A percentile compares a stretch with the other conserved stretches of the same genome.
These are phyloP conservation scores for Cydia fagiglandana DNA, from an alignment of 1,140 invertebrate species.

Conservation along the genomic window DNA sequence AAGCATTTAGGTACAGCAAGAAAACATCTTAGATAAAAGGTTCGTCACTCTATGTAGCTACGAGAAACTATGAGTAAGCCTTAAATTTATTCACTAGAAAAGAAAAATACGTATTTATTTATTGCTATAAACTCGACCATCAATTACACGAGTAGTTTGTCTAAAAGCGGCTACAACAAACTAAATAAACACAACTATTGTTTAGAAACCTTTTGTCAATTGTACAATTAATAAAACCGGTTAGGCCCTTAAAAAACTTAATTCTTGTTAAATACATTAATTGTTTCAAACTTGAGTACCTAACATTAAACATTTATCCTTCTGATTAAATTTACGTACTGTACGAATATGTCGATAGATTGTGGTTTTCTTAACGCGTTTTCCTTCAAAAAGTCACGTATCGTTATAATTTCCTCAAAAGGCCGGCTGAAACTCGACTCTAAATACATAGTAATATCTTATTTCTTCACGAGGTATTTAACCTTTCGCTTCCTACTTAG, in stretches of 20 bases:
- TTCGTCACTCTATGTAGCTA: not conserved
- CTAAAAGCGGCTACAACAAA: too few relatives aligned
- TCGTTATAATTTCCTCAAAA: too few relatives aligned
- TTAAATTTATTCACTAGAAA: too few relatives aligned
- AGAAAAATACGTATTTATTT: too few relatives aligned
- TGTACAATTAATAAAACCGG: not conserved
- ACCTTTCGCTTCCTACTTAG: slow-evolving; percentile 77
- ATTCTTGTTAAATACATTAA: not conserved
- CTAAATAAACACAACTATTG: too few relatives aligned
- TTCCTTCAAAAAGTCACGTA: not conserved
- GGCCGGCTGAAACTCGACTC: slow-evolving; percentile 40
- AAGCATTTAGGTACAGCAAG: not conserved
- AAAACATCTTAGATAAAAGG: not conserved
- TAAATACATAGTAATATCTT: slow-evolving; percentile 70
- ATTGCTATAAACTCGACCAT: too few relatives aligned
- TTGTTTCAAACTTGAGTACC: not conserved
- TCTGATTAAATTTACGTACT: not conserved
- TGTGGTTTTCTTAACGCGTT: not conserved
- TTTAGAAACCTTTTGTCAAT: not conserved
- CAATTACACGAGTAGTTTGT: too few relatives aligned
- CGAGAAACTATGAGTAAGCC: too few relatives aligned
- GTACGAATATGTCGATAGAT: not conserved
- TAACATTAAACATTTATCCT: slow-evolving; percentile 3
- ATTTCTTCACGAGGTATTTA: slow-evolving; percentile 74
- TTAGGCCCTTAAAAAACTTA: not conserved